Evolutionary conservation across 1,140 invertebrate species (phyloP), one percentile per base, ranked within the genome.

Genomic region (Stegodyphus mimosarum): DNA sequence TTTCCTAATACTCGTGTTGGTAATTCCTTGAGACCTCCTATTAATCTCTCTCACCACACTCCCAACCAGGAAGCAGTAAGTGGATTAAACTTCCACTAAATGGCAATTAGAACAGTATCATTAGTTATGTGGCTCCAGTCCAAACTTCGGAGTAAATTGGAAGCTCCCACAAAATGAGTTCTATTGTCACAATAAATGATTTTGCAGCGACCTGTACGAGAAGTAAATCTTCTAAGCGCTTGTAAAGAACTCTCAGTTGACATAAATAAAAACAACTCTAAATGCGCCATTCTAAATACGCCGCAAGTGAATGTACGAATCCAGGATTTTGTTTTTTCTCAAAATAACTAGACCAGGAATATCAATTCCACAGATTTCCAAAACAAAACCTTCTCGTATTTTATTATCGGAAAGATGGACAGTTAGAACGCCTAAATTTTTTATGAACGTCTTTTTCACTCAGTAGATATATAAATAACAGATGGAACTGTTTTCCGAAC

Each of bases 251-350:
- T 78, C 64, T 89, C 86, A 50, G 90, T 87, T 2, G 84, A 86
- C 18, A 91, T 66, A 85, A 89, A 88, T 33, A 49, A 70, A 0
- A 90, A 89, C 2, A 90, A 76, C 73, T 91, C 90, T 48, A 90
- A 76, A 87, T 91, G 90, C 1, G 91, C 81, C 3, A 90, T 90
- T 52, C 89, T 88, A 0, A 88, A 89, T 0, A 87, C 72, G 49
- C 89, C 76, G 88, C 90, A 91, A 7, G 90, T 81, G 77, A 91
- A 91, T 2, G 91, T 33, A 18, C 78, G 70, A 5, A 90, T 86
- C 71, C 90, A 91, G 4, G 84, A 78, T n/a, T n/a, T n/a, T n/a
- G n/a, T n/a, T n/a, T n/a, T n/a, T n/a, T n/a, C n/a, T n/a, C n/a
- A n/a, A n/a, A n/a, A n/a, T n/a, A n/a, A n/a, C n/a, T n/a, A n/a